A percentile compares a stretch with the other conserved stretches of the same genome.
phyloP scores from a whole-genome alignment of 2,113 vertebrate species.

The Camelus dromedarius region DNA sequence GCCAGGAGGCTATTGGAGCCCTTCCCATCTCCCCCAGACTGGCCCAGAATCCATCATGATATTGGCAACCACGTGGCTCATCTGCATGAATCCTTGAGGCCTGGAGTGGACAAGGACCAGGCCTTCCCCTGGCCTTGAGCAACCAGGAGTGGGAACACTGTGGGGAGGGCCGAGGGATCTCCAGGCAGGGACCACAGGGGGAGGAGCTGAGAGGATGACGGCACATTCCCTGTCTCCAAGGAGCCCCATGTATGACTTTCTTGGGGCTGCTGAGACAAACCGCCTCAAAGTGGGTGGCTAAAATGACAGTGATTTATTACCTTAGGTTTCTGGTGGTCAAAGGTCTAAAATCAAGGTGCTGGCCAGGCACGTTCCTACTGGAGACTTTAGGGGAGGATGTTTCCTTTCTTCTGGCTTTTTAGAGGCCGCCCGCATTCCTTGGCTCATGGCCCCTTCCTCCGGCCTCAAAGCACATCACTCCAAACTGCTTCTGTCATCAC shows the following conservation, averaged over 20 bases:
- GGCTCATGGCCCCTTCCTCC: too few relatives aligned
- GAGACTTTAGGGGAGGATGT: neutral
- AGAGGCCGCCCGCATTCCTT: too few relatives aligned
- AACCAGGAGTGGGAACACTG: too few relatives aligned
- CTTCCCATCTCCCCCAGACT: rapidly evolving
- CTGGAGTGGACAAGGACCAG: neutral
- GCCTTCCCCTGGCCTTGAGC: neutral
- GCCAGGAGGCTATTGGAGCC: neutral
- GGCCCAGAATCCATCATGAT: neutral
- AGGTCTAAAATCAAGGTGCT: neutral
- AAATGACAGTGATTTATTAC: neutral
- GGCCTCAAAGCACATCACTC: too few relatives aligned
- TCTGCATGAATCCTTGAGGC: neutral
- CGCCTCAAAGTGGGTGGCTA: neutral
- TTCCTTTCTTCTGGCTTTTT: too few relatives aligned
- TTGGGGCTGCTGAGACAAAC: neutral
- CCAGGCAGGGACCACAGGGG: neutral
- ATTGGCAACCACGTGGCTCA: neutral
- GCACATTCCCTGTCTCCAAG: neutral
- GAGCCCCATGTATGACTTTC: neutral
- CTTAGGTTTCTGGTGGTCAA: neutral
- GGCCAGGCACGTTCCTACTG: neutral
- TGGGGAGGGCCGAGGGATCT: neutral
- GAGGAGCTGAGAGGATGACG: neutral
- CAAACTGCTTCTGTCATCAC: too few relatives aligned